phyloP scores from a whole-genome alignment of 2,113 vertebrate species.

The Illadopsis cleaveri region DNA sequence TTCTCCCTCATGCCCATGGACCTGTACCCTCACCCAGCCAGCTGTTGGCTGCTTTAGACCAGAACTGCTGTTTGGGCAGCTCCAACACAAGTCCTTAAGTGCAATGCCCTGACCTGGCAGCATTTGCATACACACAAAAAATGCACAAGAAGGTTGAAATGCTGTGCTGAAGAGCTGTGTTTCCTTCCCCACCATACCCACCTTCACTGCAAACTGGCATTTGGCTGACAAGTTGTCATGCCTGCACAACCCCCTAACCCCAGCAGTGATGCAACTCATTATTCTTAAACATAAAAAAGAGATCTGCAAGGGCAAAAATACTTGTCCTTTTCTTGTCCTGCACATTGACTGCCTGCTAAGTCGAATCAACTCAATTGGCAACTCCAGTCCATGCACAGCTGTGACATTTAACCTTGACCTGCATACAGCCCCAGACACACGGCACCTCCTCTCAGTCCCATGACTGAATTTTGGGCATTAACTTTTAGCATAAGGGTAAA shows the following conservation, averaged over 20 bases:
- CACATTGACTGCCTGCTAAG: neutral
- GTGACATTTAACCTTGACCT: neutral
- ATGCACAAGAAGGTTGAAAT: neutral
- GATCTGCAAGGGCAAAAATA: neutral
- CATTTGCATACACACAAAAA: neutral
- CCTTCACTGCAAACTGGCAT: neutral
- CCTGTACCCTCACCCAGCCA: neutral
- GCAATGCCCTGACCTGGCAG: neutral
- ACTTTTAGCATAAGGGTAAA: neutral
- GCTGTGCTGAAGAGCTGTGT: neutral
- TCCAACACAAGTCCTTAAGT: neutral
- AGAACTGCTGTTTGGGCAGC: neutral
- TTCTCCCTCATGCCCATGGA: neutral
- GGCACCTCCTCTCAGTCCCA: neutral
- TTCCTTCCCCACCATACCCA: neutral
- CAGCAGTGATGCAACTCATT: neutral
- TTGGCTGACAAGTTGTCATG: neutral
- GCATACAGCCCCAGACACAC: accelerated
- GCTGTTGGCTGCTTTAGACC: neutral
- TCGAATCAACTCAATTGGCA: neutral
- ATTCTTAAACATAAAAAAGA: neutral
- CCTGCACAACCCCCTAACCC: neutral
- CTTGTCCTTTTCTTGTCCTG: neutral
- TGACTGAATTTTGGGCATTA: neutral
- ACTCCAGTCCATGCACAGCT: neutral